Evolutionary conservation across 2,113 vertebrate genomes (phyloP).

Genomic region (Paralichthys olivaceus): DNA sequence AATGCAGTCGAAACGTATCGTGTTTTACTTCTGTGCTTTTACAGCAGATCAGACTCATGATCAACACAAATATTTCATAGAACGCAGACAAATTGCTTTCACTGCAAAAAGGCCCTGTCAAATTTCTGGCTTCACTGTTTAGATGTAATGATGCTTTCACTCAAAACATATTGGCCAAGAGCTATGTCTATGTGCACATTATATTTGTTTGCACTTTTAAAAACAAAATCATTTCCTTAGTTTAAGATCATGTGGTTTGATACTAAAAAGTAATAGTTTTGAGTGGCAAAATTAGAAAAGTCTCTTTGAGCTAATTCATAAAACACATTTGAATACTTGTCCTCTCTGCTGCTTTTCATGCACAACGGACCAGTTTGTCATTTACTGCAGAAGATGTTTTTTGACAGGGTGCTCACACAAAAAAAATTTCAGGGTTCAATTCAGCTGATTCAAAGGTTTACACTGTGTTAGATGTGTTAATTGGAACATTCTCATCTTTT

Average conservation of each 20-base stretch:
- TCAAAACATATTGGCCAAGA: too few relatives aligned
- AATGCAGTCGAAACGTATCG: background rate
- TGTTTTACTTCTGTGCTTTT: background rate
- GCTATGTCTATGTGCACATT: too few relatives aligned
- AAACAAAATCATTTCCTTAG: too few relatives aligned
- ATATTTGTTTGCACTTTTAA: too few relatives aligned
- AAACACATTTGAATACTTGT: slow-evolving; percentile 29
- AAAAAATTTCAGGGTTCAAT: slow-evolving; percentile 22
- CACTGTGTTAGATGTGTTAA: slow-evolving; percentile 11
- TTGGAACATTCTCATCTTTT: slow-evolving; percentile 2
- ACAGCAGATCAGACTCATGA: background rate
- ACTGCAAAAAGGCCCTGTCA: too few relatives aligned
- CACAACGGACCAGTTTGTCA: slow-evolving; percentile 34
- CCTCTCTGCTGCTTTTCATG: too few relatives aligned
- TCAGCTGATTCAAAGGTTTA: slow-evolving; percentile 12
- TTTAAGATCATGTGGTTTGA: too few relatives aligned
- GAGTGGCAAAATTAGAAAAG: slow-evolving; percentile 9
- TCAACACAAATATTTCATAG: too few relatives aligned
- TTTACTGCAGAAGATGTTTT: slow-evolving; percentile 4
- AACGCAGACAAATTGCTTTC: too few relatives aligned
- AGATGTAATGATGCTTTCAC: too few relatives aligned
- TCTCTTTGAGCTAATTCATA: slow-evolving; percentile 17
- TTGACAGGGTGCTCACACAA: slow-evolving; percentile 24
- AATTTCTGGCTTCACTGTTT: too few relatives aligned
- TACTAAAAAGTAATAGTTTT: background rate